Percentiles rank a stretch among this genome's conserved stretches.
Evolutionary conservation across 2,113 vertebrate species (phyloP).

Genomic region (Amphiprion percula): DNA sequence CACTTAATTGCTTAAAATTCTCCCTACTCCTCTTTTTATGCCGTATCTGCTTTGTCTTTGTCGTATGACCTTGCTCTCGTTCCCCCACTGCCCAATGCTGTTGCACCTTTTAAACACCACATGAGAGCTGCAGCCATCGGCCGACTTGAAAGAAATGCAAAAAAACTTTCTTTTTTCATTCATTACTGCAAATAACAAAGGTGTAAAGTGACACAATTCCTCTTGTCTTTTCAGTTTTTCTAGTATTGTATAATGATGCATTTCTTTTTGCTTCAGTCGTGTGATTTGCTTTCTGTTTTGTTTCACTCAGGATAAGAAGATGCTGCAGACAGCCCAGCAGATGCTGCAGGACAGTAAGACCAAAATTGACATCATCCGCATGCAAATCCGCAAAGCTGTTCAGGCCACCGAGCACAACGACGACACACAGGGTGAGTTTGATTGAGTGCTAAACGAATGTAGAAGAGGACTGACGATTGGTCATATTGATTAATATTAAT

Average conservation of each 20-base stretch:
- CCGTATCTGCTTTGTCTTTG: conserved; percentile 14
- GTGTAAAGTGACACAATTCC: neutral
- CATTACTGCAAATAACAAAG: neutral
- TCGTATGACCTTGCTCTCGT: neutral
- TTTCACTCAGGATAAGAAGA: conserved; percentile 88
- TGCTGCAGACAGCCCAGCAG: conserved; percentile 91
- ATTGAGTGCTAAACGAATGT: neutral
- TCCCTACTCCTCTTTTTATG: neutral
- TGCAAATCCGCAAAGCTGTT: conserved; percentile 91
- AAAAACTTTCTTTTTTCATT: neutral
- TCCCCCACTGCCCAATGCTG: neutral
- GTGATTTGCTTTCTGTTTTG: neutral
- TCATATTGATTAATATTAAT: no score
- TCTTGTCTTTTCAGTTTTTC: neutral
- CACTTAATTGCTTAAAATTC: conserved; percentile 5
- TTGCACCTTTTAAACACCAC: neutral
- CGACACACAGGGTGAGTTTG: conserved; percentile 82
- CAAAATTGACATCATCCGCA: conserved; percentile 94
- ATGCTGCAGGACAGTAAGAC: conserved; percentile 95
- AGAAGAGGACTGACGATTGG: neutral
- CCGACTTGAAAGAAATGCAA: neutral
- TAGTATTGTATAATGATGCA: neutral
- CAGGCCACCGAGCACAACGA: conserved; percentile 89
- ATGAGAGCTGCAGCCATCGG: no score
- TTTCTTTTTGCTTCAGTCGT: neutral